These are phyloP conservation scores for Rhineura floridana DNA, from an alignment of 2,113 vertebrate species.

Conservation along the genomic window DNA sequence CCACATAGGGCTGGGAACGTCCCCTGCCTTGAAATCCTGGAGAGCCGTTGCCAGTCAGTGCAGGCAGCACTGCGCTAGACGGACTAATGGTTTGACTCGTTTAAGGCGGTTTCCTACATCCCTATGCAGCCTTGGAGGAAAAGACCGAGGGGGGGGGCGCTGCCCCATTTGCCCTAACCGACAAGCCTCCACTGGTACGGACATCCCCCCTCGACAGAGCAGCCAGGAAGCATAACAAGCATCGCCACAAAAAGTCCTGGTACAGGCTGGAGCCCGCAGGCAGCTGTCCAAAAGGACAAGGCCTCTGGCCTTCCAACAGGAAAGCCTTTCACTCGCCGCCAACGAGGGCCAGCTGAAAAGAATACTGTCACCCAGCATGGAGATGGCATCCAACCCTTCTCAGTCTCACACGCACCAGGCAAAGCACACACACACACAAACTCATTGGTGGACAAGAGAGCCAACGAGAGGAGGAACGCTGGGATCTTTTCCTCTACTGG, in stretches of 20 bases:
- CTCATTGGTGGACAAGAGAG: slow-evolving; percentile 22
- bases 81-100: too few relatives aligned
- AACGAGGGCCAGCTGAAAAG: slow-evolving; percentile 40
- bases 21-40: too few relatives aligned
- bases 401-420: not conserved
- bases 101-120: too few relatives aligned
- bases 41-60: too few relatives aligned
- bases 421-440: too few relatives aligned
- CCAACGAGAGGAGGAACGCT: not conserved
- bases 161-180: too few relatives aligned
- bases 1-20: too few relatives aligned
- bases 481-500: slow-evolving; percentile 23
- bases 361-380: slow-evolving; percentile 47
- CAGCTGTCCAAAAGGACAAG: slow-evolving; percentile 50
- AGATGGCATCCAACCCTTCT: slow-evolving; percentile 38
- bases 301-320: slow-evolving; percentile 48
- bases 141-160: too few relatives aligned
- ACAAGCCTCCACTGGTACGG: too few relatives aligned
- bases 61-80: too few relatives aligned
- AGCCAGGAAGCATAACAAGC: not conserved
- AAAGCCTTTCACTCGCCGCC: slow-evolving; percentile 58
- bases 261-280: slow-evolving; percentile 49
- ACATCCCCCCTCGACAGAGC: slow-evolving; percentile 39
- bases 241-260: slow-evolving; percentile 39
- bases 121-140: too few relatives aligned